Percentiles rank a stretch among this genome's conserved stretches.
phyloP scores from a whole-genome alignment of 2,797 vertebrate genomes.

The Florisuga fusca region DNA sequence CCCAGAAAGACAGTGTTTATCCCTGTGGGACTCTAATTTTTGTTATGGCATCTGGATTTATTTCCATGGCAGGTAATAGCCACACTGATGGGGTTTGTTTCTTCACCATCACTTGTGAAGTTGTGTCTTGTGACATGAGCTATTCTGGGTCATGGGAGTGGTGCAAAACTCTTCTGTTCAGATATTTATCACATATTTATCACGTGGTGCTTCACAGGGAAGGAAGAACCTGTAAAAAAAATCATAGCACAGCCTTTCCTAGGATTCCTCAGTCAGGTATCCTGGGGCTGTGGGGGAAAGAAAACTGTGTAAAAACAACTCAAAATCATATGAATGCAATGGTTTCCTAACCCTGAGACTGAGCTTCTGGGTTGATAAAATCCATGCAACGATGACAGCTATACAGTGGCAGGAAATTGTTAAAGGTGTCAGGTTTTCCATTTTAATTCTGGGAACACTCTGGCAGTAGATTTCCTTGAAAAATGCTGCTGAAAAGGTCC shows the following conservation, averaged over 20 bases:
- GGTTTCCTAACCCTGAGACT: constrained; percentile 16
- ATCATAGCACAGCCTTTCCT: neutral
- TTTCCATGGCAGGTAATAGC: neutral
- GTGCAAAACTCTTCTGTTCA: neutral
- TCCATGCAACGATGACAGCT: constrained; percentile 67
- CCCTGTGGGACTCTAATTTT: neutral
- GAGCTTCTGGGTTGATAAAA: constrained; percentile 52
- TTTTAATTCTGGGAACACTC: constrained; percentile 58
- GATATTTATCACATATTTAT: neutral
- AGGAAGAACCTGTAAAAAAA: neutral
- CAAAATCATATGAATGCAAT: neutral
- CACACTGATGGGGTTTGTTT: neutral
- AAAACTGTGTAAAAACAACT: neutral
- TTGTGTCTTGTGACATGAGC: neutral
- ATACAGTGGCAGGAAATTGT: constrained; percentile 75
- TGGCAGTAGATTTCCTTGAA: constrained; percentile 51
- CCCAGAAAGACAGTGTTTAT: neutral
- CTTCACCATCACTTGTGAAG: neutral
- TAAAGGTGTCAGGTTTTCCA: constrained; percentile 74
- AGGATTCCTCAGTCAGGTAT: neutral
- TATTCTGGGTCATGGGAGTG: neutral
- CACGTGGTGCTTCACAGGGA: neutral
- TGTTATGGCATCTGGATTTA: neutral
- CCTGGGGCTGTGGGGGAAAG: neutral
- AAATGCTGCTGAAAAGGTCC: constrained; percentile 60